Percentiles rank a stretch among this genome's conserved stretches.
These are phyloP conservation scores for Aproaerema taeniolella DNA, from an alignment of 2,888 invertebrate species.

Conservation along the genomic window DNA sequence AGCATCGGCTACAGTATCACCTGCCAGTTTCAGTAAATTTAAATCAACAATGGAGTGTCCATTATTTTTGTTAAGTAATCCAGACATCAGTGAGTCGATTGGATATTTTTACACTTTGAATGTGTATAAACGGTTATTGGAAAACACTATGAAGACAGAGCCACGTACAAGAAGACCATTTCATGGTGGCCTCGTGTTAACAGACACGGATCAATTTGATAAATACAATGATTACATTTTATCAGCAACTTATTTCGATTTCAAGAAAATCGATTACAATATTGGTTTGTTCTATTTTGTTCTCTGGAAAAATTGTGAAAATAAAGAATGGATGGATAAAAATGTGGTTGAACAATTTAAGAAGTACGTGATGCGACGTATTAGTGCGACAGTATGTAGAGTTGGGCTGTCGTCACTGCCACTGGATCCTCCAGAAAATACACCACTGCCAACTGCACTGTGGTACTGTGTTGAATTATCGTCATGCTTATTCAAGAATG, in stretches of 20 bases:
- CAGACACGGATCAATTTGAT: conserved; percentile 34
- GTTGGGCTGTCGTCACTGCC: conserved; percentile 38
- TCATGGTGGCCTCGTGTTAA: conserved; percentile 37
- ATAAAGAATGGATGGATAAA: conserved; percentile 42
- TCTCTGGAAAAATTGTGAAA: conserved; percentile 40
- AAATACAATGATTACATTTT: conserved; percentile 43
- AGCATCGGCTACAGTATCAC: conserved; percentile 4
- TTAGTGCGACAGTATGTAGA: conserved; percentile 31
- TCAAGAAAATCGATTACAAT: conserved; percentile 35
- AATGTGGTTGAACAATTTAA: conserved; percentile 37
- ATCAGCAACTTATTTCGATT: conserved; percentile 38
- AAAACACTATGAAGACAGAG: conserved; percentile 26
- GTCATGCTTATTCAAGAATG: conserved; percentile 33
- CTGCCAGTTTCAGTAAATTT: conserved; percentile 36
- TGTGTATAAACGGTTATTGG: conserved; percentile 36
- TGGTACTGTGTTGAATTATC: conserved; percentile 28
- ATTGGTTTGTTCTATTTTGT: conserved; percentile 38
- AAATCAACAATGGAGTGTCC: conserved; percentile 36
- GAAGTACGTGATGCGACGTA: conserved; percentile 33
- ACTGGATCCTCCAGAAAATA: conserved; percentile 30
- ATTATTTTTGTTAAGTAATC: conserved; percentile 33
- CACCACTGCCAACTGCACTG: conserved; percentile 31
- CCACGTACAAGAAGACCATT: conserved; percentile 36
- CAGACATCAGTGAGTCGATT: conserved; percentile 33
- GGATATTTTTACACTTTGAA: conserved; percentile 41